Percentiles rank a stretch among this genome's conserved stretches.
Evolutionary conservation across 2,797 vertebrate species (phyloP).

Genomic region (Helarctos malayanus): DNA sequence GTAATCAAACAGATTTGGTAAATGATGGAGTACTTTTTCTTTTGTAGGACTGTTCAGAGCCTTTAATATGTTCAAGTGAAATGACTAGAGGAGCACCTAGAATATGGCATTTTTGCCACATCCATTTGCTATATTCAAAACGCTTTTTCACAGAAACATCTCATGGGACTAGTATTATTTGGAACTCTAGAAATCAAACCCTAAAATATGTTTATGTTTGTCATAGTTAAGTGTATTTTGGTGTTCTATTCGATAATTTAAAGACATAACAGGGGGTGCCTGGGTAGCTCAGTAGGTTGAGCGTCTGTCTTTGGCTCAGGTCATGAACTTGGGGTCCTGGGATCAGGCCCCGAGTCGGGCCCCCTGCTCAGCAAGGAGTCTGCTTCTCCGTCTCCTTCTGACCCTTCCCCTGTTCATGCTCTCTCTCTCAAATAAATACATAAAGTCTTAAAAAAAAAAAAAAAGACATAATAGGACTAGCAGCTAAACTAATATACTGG

Average conservation of each 20-base stretch:
- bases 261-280: not conserved
- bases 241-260: constrained; percentile 51
- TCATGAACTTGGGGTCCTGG: not conserved
- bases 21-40: not conserved
- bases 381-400: not conserved
- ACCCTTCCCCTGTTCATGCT: not conserved
- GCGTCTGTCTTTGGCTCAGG: not conserved
- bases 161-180: not conserved
- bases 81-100: not conserved
- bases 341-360: not conserved
- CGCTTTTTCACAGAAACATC: not conserved
- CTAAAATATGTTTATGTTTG: constrained; percentile 28
- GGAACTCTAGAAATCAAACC: constrained; percentile 48
- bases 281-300: not conserved
- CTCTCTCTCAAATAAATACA: not conserved
- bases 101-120: not conserved
- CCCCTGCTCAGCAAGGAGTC: not conserved
- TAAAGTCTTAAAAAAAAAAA: not conserved
- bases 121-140: not conserved
- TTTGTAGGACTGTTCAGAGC: not conserved
- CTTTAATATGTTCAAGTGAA: constrained; percentile 40
- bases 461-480: constrained; percentile 16
- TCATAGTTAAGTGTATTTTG: constrained; percentile 1
- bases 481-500: not conserved
- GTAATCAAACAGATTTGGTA: constrained; percentile 20